Base-by-base conservation (phyloP, 2,113 vertebrate genomes). In the Cnemophilus loriae region DNA sequence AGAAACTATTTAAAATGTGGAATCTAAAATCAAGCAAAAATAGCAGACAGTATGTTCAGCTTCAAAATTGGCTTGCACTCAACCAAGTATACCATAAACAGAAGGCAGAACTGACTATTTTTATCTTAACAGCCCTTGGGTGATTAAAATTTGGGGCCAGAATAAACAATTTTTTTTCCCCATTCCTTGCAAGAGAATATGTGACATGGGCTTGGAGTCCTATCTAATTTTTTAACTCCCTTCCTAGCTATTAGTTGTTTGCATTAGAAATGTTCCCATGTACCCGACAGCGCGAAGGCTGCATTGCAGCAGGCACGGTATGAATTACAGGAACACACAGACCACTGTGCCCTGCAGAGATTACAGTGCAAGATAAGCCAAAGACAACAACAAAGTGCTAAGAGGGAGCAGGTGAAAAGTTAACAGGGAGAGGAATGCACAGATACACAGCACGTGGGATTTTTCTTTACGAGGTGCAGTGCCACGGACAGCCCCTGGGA, bases 21-120 rank as follows among this genome's bases (percentile, higher is more conserved):
- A 98, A 98, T 98, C 97, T 98, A 98, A 98, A 98, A 98, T 98
- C 97, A 98, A 98, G 98, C 97, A 97, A 98, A 98, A 98, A 98
- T 98, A 98, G 97, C 97, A 98, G 97, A 97, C 97, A 98, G 97
- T 98, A 98, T 98, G 97, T 98, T 98, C 97, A 98, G 97, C 97
- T 98, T 98, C 97, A 97, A 98, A 97, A 98, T 98, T 97, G 97
- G 96, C 97, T 98, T 89, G 94, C 96, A 97, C 93, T 97, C 97
- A 98, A 97, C 98, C 97, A 98, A 98, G 97, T 98, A 98, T 98
- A 98, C 97, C 97, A 97, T 97, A 98, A 98, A 98, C 97, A 97
- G 97, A 97, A 98, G 97, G 97, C 97, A 98, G 97, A 97, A 97
- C 92, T 96, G 96, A 97, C 97, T 98, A 98, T 98, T 98, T 98